Base-by-base conservation (phyloP, 2,888 invertebrate species). In the Temnothorax ravouxi region DNA sequence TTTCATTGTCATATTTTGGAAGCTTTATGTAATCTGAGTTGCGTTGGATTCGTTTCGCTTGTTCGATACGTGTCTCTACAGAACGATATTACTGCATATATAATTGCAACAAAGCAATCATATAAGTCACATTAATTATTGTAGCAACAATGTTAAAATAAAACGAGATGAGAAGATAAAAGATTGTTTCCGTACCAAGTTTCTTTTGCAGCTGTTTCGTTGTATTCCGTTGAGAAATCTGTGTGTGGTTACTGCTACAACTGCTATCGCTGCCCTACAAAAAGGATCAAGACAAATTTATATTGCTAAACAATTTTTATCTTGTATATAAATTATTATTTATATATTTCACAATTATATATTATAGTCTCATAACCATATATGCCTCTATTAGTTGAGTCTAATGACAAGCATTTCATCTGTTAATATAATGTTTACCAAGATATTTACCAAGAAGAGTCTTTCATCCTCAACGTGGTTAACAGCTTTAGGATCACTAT, bases 401-500 rank as follows among this genome's bases (percentile, higher is more conserved):
- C 47, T 38, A 64, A 29, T n/a, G 13, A 6, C 44, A 21, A 44
- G 9, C 25, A n/a, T 47, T n/a, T 56, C 18, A 18, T 66, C 18
- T 54, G 34, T 79, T n/a, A 25, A 52, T 59, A 29, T 29, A 29
- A 29, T 38, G 18, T 18, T 77, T 66, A 61, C 15, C 0, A 2
- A 52, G 41, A 62, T 59, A 84, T 64, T 92, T 89, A 94, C 95
- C 92, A 93, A 86, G 86, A 94, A 94, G 79, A 93, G 88, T 81
- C 93, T 93, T 67, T 95, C 95, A 84, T 95, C 95, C 86, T 95
- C 95, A 41, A 88, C 86, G 52, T 92, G 92, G 81, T 90, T 93
- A 85, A 91, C 92, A 34, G 92, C 89, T 85, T 95, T 95, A 15
- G 95, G 95, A 90, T 95, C 95, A 90, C 95, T 95, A 83, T 95